A percentile compares a stretch with the other conserved stretches of the same genome.
phyloP scores from a whole-genome alignment of 2,797 vertebrate species.

The Pseudocheirus occidentalis region DNA sequence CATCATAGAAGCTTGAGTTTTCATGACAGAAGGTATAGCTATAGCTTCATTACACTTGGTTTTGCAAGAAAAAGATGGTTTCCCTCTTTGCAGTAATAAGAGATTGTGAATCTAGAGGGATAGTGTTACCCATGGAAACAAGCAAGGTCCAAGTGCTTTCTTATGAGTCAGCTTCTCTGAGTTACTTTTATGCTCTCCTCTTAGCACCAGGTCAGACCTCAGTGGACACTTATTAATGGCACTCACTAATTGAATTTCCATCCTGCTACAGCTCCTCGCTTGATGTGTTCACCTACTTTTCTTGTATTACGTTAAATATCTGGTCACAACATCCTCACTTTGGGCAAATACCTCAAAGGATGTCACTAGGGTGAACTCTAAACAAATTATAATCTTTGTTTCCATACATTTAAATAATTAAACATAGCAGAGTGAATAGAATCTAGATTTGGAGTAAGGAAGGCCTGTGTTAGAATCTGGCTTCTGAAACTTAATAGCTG shows the following conservation, averaged over 20 bases:
- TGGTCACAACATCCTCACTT: background rate
- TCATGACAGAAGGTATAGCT: background rate
- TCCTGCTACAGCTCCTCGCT: background rate
- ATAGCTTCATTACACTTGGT: background rate
- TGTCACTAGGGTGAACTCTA: background rate
- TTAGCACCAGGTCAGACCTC: background rate
- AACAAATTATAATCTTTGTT: background rate
- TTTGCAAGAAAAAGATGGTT: background rate
- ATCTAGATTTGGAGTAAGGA: background rate
- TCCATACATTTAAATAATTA: background rate
- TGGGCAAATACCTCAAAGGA: background rate
- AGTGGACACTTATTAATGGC: background rate
- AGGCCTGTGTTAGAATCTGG: background rate
- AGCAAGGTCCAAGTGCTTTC: background rate
- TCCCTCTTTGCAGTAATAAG: background rate
- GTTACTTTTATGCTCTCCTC: conserved; percentile 3
- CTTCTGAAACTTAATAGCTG: background rate
- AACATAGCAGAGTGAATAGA: background rate
- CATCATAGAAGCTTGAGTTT: conserved; percentile 20
- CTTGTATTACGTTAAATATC: background rate
- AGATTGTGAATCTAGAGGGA: background rate
- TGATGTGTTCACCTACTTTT: background rate
- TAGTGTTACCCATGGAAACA: background rate
- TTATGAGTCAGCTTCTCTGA: background rate
- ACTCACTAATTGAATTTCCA: conserved; percentile 12